phyloP scores from a whole-genome alignment of 2,888 invertebrate genomes.

The Didymodactylos carnosus region DNA sequence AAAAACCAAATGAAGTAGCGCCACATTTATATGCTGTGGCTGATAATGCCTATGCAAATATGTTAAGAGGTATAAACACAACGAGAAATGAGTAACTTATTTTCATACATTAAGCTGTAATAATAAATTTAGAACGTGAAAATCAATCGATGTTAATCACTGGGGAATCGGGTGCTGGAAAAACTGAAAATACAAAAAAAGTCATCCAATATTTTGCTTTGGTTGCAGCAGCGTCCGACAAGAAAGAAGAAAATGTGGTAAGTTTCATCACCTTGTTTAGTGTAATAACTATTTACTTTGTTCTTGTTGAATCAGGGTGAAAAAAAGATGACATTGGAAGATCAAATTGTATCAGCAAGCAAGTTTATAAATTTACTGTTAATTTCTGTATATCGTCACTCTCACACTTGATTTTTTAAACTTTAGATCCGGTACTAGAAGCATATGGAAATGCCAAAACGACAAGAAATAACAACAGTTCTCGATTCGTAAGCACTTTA shows the following conservation, averaged over 20 bases:
- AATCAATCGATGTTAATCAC: slow-evolving; percentile 99
- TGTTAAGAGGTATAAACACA: slow-evolving; percentile 47
- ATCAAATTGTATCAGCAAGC: slow-evolving; percentile 88
- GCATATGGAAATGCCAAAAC: slow-evolving; percentile 32
- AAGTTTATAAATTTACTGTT: no score
- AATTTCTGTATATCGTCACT: no score
- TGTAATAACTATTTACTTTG: not conserved
- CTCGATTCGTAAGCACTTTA: slow-evolving; percentile 84
- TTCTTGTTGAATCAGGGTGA: not conserved
- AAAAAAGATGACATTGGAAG: slow-evolving; percentile 52
- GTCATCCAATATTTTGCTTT: slow-evolving; percentile 88
- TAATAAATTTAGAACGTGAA: slow-evolving; percentile 73
- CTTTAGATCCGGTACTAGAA: slow-evolving; percentile 25
- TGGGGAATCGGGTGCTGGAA: slow-evolving; percentile 97
- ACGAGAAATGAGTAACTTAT: no score
- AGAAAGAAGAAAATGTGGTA: slow-evolving; percentile 18
- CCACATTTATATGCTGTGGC: slow-evolving; percentile 14
- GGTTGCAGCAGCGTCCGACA: slow-evolving; percentile 43
- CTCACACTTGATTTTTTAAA: no score
- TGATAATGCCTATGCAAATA: slow-evolving; percentile 13
- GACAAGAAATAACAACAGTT: slow-evolving; percentile 89
- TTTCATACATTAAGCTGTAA: no score
- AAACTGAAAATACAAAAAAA: slow-evolving; percentile 99
- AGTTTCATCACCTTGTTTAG: not conserved
- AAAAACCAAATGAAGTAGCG: slow-evolving; percentile 14